phyloP scores from a whole-genome alignment of 2,888 invertebrate genomes.

The Lacanobia oleracea region DNA sequence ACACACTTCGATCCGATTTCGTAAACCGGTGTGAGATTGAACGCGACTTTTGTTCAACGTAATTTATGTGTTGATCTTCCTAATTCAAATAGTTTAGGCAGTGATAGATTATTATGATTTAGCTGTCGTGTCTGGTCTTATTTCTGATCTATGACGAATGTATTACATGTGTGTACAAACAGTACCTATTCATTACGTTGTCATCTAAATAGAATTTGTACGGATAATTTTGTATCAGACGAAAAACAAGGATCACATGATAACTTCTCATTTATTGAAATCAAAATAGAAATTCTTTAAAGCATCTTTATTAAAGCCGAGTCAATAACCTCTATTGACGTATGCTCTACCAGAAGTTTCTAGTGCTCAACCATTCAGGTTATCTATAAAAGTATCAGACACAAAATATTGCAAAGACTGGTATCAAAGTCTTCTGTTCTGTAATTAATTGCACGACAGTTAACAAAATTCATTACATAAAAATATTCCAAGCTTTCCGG shows the following conservation, averaged over 20 bases:
- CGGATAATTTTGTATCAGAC: slow-evolving; percentile 9
- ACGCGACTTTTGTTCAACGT: slow-evolving; percentile 53
- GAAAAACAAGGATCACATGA: slow-evolving; percentile 35
- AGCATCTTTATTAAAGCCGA: slow-evolving; percentile 40
- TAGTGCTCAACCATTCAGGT: slow-evolving; percentile 32
- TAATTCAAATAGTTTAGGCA: slow-evolving; percentile 48
- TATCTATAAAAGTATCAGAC: slow-evolving; percentile 42
- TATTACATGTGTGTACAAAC: neutral
- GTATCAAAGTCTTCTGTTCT: slow-evolving; percentile 48
- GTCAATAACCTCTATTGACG: slow-evolving; percentile 55
- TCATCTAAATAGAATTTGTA: slow-evolving; percentile 13
- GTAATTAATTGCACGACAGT: slow-evolving; percentile 44
- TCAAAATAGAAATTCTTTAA: slow-evolving; percentile 47
- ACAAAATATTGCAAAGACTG: slow-evolving; percentile 48
- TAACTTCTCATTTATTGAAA: slow-evolving; percentile 35
- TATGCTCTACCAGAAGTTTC: slow-evolving; percentile 40
- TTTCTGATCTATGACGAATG: slow-evolving; percentile 38
- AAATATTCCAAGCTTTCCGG: slow-evolving; percentile 33
- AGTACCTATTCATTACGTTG: slow-evolving; percentile 7
- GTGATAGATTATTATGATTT: slow-evolving; percentile 29
- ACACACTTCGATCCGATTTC: slow-evolving; percentile 66
- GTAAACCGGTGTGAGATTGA: slow-evolving; percentile 57
- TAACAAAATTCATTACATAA: slow-evolving; percentile 18
- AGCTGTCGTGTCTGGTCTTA: slow-evolving; percentile 25
- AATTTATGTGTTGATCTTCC: slow-evolving; percentile 50